Evolutionary conservation across 2,797 vertebrate genomes (phyloP).

Genomic region (Mormyrus proboscirostris): DNA sequence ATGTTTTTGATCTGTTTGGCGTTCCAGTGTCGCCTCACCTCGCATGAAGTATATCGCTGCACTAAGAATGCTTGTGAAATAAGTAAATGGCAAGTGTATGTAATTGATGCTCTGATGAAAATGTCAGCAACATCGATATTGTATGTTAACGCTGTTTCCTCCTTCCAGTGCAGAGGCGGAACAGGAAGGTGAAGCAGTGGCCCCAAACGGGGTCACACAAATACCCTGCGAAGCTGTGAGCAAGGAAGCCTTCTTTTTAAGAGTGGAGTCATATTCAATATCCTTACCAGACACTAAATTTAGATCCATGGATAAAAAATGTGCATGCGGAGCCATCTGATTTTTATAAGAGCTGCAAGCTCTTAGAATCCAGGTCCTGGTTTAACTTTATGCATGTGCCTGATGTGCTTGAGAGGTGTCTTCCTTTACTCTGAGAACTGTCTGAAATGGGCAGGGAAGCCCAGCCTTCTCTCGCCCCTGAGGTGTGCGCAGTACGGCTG

Average conservation of each 20-base stretch:
- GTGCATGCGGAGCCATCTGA: not conserved
- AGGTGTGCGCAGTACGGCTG: slow-evolving; percentile 86
- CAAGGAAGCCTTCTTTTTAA: slow-evolving; percentile 81
- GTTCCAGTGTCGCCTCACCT: not conserved
- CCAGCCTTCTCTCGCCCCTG: slow-evolving; percentile 71
- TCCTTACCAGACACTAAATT: slow-evolving; percentile 63
- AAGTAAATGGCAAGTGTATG: not conserved
- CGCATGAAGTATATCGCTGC: not conserved
- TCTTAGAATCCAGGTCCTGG: not conserved
- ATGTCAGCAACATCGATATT: not conserved
- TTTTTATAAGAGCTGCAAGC: not conserved
- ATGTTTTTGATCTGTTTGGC: not conserved
- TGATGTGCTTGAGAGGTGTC: not conserved
- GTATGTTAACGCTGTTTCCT: not conserved
- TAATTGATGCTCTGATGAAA: not conserved
- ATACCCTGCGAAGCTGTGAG: slow-evolving; percentile 71
- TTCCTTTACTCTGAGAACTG: slow-evolving; percentile 70
- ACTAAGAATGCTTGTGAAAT: not conserved
- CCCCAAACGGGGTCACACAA: slow-evolving; percentile 54
- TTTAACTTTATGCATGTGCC: not conserved
- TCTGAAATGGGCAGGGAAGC: slow-evolving; percentile 85
- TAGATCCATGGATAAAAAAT: not conserved
- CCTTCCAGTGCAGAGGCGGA: slow-evolving; percentile 60
- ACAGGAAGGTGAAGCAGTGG: slow-evolving; percentile 43
- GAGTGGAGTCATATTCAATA: slow-evolving; percentile 92